phyloP scores from a whole-genome alignment of 2,113 vertebrate species.

The Phalacrocorax brasilianus region DNA sequence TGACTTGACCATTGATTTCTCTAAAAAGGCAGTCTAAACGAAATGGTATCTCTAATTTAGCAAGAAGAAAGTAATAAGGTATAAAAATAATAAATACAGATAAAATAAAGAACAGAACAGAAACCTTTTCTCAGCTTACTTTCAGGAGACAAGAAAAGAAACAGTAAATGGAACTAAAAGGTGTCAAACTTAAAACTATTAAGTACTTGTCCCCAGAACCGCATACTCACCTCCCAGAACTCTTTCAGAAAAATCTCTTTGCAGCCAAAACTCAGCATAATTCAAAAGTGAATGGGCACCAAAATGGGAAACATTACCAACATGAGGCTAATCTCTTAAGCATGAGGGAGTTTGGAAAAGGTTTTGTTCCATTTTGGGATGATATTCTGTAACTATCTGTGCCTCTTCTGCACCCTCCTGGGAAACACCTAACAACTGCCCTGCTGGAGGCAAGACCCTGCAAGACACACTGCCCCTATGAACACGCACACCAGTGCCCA shows the following conservation, averaged over 20 bases:
- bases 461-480: not conserved
- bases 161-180: not conserved
- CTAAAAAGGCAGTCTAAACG: not conserved
- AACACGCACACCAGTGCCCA: not conserved
- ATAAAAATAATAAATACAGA: not conserved
- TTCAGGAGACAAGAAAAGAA: not conserved
- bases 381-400: not conserved
- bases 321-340: not conserved
- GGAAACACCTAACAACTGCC: not conserved
- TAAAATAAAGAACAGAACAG: not conserved
- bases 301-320: not conserved
- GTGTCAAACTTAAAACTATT: not conserved
- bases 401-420: not conserved
- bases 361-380: not conserved
- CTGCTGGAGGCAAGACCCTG: not conserved
- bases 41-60: not conserved
- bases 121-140: not conserved
- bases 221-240: not conserved
- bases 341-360: not conserved
- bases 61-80: not conserved
- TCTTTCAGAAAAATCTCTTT: not conserved
- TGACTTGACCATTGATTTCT: not conserved
- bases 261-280: not conserved
- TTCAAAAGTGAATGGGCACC: not conserved
- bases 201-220: not conserved